phyloP scores from a whole-genome alignment of 2,888 invertebrate genomes.

The Spialia ferax region DNA sequence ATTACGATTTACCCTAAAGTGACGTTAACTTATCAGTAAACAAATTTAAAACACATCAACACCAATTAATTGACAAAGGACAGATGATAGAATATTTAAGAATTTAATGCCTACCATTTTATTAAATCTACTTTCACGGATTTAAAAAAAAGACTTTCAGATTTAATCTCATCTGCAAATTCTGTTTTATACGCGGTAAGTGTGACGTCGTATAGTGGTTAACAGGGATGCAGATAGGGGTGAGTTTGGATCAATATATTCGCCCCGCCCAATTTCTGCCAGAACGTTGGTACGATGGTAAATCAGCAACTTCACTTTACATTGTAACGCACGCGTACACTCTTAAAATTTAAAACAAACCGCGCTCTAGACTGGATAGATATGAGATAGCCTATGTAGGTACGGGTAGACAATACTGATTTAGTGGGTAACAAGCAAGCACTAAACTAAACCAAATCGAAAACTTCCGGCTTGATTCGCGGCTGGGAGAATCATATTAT shows the following conservation, averaged over 20 bases:
- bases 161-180: conserved; percentile 4
- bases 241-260: conserved; percentile 42
- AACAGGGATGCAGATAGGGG: conserved; percentile 21
- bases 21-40: conserved; percentile 1
- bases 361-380: neutral
- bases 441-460: too few species aligned
- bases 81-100: neutral
- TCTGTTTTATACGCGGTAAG: neutral
- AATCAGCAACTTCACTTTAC: conserved; percentile 19
- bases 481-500: too few species aligned
- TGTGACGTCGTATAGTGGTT: neutral
- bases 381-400: too few species aligned
- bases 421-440: neutral
- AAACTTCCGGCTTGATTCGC: too few species aligned
- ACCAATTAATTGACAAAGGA: too few species aligned
- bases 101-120: conserved; percentile 25
- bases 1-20: neutral
- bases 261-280: conserved; percentile 41
- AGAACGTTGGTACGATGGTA: conserved; percentile 22
- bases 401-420: too few species aligned
- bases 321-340: conserved; percentile 23
- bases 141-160: neutral
- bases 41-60: neutral
- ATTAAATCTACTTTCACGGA: neutral
- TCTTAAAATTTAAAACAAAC: neutral